These are phyloP conservation scores for Caenorhabditis virilis DNA, from an alignment of 2,888 invertebrate species.

Conservation along the genomic window DNA sequence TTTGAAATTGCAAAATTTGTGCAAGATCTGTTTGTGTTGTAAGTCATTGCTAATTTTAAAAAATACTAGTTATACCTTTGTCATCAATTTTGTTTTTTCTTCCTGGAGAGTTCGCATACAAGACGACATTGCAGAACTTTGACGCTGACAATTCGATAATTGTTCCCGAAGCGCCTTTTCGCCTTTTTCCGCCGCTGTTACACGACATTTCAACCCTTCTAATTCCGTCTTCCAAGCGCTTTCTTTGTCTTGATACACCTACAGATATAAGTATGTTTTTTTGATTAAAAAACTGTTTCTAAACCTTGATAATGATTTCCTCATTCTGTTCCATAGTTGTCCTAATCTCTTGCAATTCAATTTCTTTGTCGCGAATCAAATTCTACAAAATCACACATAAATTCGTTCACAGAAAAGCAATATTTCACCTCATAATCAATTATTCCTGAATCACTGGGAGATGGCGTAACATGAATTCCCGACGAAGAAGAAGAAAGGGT, in stretches of 20 bases:
- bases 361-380: constrained; percentile 65
- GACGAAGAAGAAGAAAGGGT: constrained; percentile 42
- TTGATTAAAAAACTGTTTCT: too few species aligned
- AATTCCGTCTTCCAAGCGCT: constrained; percentile 49
- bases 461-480: constrained; percentile 63
- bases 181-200: constrained; percentile 51
- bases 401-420: background rate
- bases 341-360: constrained; percentile 58
- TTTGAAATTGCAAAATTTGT: background rate
- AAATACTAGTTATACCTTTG: constrained; percentile 33
- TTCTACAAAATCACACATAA: constrained; percentile 31
- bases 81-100: constrained; percentile 44
- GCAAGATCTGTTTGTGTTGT: background rate
- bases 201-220: constrained; percentile 41
- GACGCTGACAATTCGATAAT: constrained; percentile 44
- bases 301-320: constrained; percentile 54
- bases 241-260: constrained; percentile 58
- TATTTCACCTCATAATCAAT: constrained; percentile 61
- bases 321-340: constrained; percentile 63
- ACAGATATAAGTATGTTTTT: background rate
- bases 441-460: constrained; percentile 66
- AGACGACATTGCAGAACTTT: constrained; percentile 39
- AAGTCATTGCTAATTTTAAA: background rate
- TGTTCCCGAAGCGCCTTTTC: constrained; percentile 51
- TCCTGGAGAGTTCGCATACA: constrained; percentile 43